Conservation (phyloP, 2,888 invertebrate species). For the Lobophora halterata region DNA sequence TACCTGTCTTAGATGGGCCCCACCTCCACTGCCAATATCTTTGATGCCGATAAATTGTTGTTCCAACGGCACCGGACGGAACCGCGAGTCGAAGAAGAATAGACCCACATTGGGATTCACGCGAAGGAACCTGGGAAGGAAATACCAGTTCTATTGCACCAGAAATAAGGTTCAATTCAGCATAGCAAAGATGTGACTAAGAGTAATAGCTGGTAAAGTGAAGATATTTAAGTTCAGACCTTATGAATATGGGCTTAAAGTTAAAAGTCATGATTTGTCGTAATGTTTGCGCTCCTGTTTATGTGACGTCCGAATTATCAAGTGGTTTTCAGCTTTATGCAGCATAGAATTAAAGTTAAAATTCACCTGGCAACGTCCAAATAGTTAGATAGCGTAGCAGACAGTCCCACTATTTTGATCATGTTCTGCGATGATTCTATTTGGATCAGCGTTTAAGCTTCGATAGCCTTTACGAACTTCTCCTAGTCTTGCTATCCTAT, state of each 20-base stretch:
- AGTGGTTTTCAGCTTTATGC: not conserved
- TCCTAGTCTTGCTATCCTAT: no score
- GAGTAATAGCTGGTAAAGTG: no score
- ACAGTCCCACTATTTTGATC: constrained; percentile 1
- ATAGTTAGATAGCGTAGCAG: constrained; percentile 1
- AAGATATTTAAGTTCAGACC: no score
- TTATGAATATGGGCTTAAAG: no score
- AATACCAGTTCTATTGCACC: constrained; percentile 3
- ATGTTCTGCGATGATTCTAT: no score
- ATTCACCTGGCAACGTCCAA: constrained; percentile 7
- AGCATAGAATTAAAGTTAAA: not conserved
- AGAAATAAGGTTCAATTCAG: not conserved
- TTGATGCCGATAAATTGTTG: constrained; percentile 95
- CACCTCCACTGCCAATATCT: constrained; percentile 74
- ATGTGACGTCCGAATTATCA: no score
- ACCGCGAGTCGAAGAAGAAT: constrained; percentile 96
- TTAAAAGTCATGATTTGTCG: no score
- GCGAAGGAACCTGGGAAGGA: constrained; percentile 85
- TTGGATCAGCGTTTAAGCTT: no score
- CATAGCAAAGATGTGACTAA: not conserved
- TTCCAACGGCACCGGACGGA: constrained; percentile 96
- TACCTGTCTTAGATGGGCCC: constrained; percentile 67
- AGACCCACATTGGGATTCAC: constrained; percentile 96
- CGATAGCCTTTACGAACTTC: no score
- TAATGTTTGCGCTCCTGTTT: no score